phyloP scores from a whole-genome alignment of 30 jellyfish, hydroid and myxozoan species.

The Aurelia aurita region DNA sequence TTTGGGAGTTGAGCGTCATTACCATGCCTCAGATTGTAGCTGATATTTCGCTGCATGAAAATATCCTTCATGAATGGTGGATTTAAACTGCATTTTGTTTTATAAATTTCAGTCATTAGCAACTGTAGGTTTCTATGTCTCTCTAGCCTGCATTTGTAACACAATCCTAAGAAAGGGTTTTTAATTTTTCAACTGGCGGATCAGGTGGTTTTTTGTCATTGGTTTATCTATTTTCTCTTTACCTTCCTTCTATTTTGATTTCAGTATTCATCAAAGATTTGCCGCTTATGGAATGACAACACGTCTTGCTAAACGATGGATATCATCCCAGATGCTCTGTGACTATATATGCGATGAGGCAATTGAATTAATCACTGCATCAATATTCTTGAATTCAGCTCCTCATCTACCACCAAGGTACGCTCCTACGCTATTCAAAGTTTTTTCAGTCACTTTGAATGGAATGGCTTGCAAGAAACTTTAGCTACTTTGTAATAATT shows the following conservation, averaged over 20 bases:
- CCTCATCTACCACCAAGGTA: constrained; percentile 85
- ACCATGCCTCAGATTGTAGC: too few species aligned
- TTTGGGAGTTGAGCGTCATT: too few species aligned
- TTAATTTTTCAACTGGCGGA: too few species aligned
- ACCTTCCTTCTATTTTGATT: neutral
- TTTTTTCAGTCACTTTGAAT: neutral
- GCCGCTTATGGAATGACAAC: constrained; percentile 79
- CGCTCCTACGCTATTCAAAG: neutral
- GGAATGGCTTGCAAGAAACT: too few species aligned
- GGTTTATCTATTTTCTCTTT: neutral
- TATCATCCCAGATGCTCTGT: constrained; percentile 81
- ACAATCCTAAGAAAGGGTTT: too few species aligned
- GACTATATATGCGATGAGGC: constrained; percentile 70
- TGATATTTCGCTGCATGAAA: too few species aligned
- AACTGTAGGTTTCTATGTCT: too few species aligned
- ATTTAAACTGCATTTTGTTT: too few species aligned
- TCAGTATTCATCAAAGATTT: constrained; percentile 70
- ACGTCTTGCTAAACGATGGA: constrained; percentile 85
- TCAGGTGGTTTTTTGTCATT: neutral
- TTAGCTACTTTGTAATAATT: too few species aligned
- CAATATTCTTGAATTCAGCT: constrained; percentile 58
- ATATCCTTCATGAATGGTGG: too few species aligned
- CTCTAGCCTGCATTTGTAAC: too few species aligned
- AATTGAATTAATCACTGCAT: constrained; percentile 82
- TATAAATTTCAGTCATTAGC: too few species aligned